These are phyloP conservation scores for Ypsolopha sequella DNA, from an alignment of 2,888 invertebrate species.

Conservation along the genomic window DNA sequence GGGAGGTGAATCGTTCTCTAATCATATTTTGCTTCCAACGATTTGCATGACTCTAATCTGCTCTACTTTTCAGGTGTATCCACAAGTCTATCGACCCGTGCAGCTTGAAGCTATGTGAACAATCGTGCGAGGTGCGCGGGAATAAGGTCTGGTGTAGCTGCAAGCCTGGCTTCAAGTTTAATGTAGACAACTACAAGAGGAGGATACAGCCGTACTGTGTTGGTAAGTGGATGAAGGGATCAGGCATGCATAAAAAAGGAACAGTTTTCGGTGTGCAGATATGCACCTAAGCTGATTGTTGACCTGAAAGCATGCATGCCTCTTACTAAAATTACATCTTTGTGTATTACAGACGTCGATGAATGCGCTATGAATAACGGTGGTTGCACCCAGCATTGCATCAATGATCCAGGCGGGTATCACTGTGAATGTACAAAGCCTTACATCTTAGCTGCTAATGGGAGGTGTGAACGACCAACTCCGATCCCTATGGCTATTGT, in stretches of 20 bases:
- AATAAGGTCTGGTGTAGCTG: slow-evolving; percentile 76
- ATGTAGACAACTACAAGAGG: slow-evolving; percentile 65
- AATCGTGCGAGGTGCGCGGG: slow-evolving; percentile 73
- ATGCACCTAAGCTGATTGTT: no score
- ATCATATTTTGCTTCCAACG: no score
- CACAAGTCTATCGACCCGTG: slow-evolving; percentile 73
- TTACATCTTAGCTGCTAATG: slow-evolving; percentile 64
- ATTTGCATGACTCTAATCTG: no score
- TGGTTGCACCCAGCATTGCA: slow-evolving; percentile 74
- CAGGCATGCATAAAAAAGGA: no score
- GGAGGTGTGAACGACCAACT: slow-evolving; percentile 58
- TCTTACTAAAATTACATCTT: neutral
- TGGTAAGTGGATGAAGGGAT: slow-evolving; percentile 33
- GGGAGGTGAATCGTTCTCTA: no score
- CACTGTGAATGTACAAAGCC: slow-evolving; percentile 72
- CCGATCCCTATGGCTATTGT: neutral
- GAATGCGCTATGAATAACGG: slow-evolving; percentile 71
- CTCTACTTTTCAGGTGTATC: slow-evolving; percentile 58
- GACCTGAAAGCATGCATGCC: neutral
- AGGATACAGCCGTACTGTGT: slow-evolving; percentile 73
- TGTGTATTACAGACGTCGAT: slow-evolving; percentile 56
- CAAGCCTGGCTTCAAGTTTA: slow-evolving; percentile 73
- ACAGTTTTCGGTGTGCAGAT: no score
- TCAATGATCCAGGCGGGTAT: slow-evolving; percentile 71
- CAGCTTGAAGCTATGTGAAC: slow-evolving; percentile 74